Evolutionary conservation across 1,140 invertebrate species (phyloP).

Genomic region (Drosophila azteca): DNA sequence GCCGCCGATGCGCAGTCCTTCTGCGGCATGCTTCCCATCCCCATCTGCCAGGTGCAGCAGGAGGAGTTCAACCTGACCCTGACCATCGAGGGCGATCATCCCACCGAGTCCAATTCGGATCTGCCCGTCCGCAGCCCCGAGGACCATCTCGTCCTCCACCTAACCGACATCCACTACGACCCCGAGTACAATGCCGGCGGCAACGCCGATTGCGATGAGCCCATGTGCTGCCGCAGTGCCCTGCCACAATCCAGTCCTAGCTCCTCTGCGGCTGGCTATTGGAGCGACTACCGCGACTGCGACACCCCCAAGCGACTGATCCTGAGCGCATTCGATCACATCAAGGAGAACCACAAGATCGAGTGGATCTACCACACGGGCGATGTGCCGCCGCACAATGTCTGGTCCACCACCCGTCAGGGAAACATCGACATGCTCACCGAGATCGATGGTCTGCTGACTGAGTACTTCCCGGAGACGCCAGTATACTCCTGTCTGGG

Average conservation of each 20-base stretch:
- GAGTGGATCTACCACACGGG: conserved; percentile 93
- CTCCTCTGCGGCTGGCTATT: conserved; percentile 86
- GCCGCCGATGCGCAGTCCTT: conserved; percentile 57
- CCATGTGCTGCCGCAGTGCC: conserved; percentile 89
- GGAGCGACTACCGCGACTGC: conserved; percentile 90
- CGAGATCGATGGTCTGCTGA: conserved; percentile 86
- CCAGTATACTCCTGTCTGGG: conserved; percentile 90
- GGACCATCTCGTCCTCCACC: conserved; percentile 87
- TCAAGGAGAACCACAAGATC: conserved; percentile 86
- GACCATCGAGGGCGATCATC: conserved; percentile 39
- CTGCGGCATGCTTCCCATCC: conserved; percentile 70
- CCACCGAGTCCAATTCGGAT: conserved; percentile 46
- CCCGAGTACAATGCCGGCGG: conserved; percentile 87
- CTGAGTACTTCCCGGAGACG: conserved; percentile 86
- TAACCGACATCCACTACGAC: conserved; percentile 94
- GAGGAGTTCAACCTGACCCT: conserved; percentile 52
- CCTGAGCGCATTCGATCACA: conserved; percentile 85
- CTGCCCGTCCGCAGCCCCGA: conserved; percentile 41
- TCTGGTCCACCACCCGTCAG: conserved; percentile 90
- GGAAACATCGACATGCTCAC: conserved; percentile 87
- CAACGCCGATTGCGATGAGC: conserved; percentile 88
- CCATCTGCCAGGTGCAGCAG: conserved; percentile 58
- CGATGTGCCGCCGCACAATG: conserved; percentile 92
- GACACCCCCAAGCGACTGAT: conserved; percentile 89
- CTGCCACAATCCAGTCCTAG: conserved; percentile 10